A percentile compares a stretch with the other conserved stretches of the same genome.
Evolutionary conservation across 2,113 vertebrate genomes (phyloP).

Genomic region (Embiotoca jacksoni): DNA sequence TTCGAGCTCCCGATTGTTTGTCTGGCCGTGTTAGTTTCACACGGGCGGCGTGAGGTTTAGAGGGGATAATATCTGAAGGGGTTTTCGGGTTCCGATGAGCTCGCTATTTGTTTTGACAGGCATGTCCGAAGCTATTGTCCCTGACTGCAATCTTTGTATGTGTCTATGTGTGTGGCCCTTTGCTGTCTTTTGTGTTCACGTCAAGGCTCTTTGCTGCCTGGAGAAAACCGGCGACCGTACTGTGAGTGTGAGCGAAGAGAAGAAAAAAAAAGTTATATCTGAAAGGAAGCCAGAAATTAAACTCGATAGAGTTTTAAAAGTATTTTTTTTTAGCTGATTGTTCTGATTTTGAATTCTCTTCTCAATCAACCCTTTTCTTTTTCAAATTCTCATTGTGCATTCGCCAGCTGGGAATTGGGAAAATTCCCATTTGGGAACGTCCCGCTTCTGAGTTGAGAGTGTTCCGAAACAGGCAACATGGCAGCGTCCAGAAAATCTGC

Average conservation of each 20-base stretch:
- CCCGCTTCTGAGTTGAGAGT: no score
- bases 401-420: no score
- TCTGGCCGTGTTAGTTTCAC: conserved; percentile 9
- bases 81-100: conserved; percentile 25
- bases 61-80: conserved; percentile 20
- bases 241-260: neutral
- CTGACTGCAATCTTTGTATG: neutral
- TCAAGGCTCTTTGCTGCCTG: neutral
- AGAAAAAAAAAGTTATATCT: no score
- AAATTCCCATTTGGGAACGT: no score
- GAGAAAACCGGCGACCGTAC: neutral
- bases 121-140: conserved; percentile 27
- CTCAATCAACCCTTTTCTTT: no score
- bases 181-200: conserved; percentile 15
- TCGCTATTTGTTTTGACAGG: conserved; percentile 25
- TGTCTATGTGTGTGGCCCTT: conserved; percentile 19
- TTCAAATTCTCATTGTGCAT: no score
- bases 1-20: conserved; percentile 11
- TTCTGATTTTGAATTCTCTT: no score
- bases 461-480: no score
- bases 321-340: no score
- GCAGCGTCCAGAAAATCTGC: no score
- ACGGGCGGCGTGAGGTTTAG: conserved; percentile 16
- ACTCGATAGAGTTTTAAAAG: no score
- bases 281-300: no score